These are phyloP conservation scores for Drosophila hydei DNA, from an alignment of 1,140 invertebrate species.

Conservation along the genomic window DNA sequence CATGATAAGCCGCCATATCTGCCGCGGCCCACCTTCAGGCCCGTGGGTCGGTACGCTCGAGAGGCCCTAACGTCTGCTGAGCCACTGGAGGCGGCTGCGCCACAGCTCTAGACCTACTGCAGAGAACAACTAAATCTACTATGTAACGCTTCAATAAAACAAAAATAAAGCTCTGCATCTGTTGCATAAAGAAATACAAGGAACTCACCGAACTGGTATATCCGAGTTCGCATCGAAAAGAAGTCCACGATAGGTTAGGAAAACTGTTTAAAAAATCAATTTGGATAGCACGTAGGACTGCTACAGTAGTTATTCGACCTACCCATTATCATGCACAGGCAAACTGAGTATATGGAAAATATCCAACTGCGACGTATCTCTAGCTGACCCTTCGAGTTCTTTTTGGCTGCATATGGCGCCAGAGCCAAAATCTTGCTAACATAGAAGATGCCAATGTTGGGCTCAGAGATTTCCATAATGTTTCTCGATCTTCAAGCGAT, in stretches of 20 bases:
- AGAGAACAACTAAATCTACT: not conserved
- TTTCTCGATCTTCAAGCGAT: slow-evolving; percentile 13
- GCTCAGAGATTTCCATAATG: slow-evolving; percentile 75
- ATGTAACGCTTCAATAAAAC: not conserved
- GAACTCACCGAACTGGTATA: slow-evolving; percentile 74
- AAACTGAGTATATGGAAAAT: slow-evolving; percentile 84
- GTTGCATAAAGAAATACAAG: not conserved
- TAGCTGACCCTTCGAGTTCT: slow-evolving; percentile 56
- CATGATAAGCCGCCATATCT: slow-evolving; percentile 10
- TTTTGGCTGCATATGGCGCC: slow-evolving; percentile 83
- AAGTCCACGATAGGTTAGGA: slow-evolving; percentile 73
- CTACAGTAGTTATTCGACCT: slow-evolving; percentile 4
- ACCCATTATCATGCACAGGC: slow-evolving; percentile 69
- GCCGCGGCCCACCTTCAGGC: slow-evolving; percentile 17
- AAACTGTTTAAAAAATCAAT: slow-evolving; percentile 48
- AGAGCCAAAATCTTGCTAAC: slow-evolving; percentile 85
- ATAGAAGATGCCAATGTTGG: slow-evolving; percentile 83
- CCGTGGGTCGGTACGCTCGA: not conserved
- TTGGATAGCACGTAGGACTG: not conserved
- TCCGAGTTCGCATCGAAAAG: slow-evolving; percentile 80
- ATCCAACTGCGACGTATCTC: slow-evolving; percentile 84
- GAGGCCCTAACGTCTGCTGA: not conserved
- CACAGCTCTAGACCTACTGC: not conserved
- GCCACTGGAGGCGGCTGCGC: not conserved
- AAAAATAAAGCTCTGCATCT: not conserved